Evolutionary conservation across 2,797 vertebrate genomes (phyloP).

Genomic region (Psittacula derbiana): DNA sequence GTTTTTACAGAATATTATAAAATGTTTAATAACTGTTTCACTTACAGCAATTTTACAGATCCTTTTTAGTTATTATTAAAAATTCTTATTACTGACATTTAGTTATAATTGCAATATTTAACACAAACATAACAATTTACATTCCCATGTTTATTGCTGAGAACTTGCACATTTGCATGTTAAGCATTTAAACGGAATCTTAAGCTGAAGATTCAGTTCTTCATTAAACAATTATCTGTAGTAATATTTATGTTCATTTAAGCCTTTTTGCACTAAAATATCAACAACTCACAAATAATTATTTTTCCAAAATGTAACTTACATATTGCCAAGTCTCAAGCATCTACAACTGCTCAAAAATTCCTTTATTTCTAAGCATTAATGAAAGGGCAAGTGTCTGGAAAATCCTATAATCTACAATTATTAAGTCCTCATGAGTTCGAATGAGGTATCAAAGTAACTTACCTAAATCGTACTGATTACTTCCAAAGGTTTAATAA

Average conservation of each 20-base stretch:
- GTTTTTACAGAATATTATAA: not conserved
- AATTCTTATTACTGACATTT: not conserved
- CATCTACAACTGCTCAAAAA: not conserved
- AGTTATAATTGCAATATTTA: not conserved
- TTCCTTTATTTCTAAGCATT: not conserved
- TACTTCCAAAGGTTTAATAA: not conserved
- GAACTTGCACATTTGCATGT: not conserved
- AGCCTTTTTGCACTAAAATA: not conserved
- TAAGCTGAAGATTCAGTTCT: not conserved
- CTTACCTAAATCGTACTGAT: not conserved
- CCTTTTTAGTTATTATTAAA: not conserved
- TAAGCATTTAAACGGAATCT: not conserved
- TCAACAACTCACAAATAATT: not conserved
- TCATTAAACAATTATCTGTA: not conserved
- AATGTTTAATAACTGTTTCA: not conserved
- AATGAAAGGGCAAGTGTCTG: not conserved
- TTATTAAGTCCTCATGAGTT: not conserved
- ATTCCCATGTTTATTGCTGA: not conserved
- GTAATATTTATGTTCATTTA: not conserved
- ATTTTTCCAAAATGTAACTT: not conserved
- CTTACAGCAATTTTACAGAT: not conserved
- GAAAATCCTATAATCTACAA: not conserved
- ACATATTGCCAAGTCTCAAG: not conserved
- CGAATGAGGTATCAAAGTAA: not conserved
- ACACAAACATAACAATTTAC: not conserved